These are phyloP conservation scores for Leptoclinus maculatus DNA, from an alignment of 2,797 vertebrate species.

Conservation along the genomic window DNA sequence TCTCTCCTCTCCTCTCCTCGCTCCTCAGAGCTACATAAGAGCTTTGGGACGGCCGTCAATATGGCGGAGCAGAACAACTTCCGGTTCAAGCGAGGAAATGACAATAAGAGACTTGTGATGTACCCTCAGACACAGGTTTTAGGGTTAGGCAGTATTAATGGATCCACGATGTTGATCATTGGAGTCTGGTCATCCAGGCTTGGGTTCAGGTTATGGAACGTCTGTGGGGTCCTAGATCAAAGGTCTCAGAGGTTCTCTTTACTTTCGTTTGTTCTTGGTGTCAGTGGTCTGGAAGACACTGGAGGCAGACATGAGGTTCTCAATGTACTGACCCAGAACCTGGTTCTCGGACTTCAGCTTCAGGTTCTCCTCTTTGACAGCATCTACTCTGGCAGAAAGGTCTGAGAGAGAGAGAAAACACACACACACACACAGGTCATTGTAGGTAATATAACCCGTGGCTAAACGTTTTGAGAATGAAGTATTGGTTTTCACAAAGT, in stretches of 20 bases:
- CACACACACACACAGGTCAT: no score
- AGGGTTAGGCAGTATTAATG: not conserved
- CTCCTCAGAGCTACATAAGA: no score
- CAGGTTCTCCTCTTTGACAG: conserved; percentile 96
- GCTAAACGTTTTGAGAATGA: no score
- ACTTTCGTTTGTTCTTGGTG: conserved; percentile 96
- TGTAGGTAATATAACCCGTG: no score
- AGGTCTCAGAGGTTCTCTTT: not conserved
- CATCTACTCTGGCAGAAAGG: conserved; percentile 94
- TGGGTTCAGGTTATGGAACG: not conserved
- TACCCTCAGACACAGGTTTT: not conserved
- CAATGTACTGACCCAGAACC: conserved; percentile 96
- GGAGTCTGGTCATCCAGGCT: conserved; percentile 1
- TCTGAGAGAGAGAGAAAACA: conserved; percentile 75
- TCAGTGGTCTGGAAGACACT: conserved; percentile 97
- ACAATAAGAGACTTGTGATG: no score
- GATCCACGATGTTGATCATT: not conserved
- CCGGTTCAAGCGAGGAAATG: no score
- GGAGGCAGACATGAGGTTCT: conserved; percentile 97
- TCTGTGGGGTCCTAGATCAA: not conserved
- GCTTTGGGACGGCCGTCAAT: no score
- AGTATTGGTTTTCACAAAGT: no score
- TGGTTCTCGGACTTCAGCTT: conserved; percentile 98
- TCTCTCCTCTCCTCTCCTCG: no score
- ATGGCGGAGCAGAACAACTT: no score